Base-by-base conservation (phyloP, 2,113 vertebrate genomes). In the Sylvilagus bachmani region DNA sequence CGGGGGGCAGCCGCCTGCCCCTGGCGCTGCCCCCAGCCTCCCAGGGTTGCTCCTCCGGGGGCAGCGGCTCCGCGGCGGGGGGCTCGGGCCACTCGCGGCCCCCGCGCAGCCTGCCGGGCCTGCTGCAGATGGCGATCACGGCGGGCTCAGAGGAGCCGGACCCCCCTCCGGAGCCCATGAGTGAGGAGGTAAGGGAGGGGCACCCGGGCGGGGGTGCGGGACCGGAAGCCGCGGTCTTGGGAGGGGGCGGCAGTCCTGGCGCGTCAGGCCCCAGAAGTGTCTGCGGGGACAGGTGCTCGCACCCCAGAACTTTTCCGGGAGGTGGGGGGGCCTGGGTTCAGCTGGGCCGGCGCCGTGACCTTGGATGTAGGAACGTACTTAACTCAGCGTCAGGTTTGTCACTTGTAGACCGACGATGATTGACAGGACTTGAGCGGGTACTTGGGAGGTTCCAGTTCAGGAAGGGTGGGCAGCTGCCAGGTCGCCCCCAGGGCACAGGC, bases 121-220 rank as follows among this genome's bases (percentile, higher is more conserved):
- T 99, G 71, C 97, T 99, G 91, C 99, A 98, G 94, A 98, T 99
- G 98, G 99, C 99, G 31, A 98, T 99, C 53, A 99, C 99, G 11
- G 99, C 99, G 29, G 98, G 99, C 25, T 98, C 98, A 0, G 98
- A 97, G 4, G 98, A 99, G 8, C 98, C 96, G 75, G 98, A 98
- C 2, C 93, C 96, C 5, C 97, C 98, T 11, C 11, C 84, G 0
- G 98, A 98, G 44, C 98, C 98, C 80, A 99, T 99, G 99, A 98
- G 99, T 74, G 98, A 99, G 62, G 99, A 99, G 98, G 99, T 99
- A 97, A 93, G 29, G 14, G 66, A 36, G 49, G 67, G 64, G 31
- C 61, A 14, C 55, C 55, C 4, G 55, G 17, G 55, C 17, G 55
- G 17, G 55, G 55, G 13, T 14, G 55, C 13, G 55, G 55, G 55